Evolutionary conservation across 1,140 invertebrate species (phyloP).

Genomic region (Aporrectodea caliginosa): DNA sequence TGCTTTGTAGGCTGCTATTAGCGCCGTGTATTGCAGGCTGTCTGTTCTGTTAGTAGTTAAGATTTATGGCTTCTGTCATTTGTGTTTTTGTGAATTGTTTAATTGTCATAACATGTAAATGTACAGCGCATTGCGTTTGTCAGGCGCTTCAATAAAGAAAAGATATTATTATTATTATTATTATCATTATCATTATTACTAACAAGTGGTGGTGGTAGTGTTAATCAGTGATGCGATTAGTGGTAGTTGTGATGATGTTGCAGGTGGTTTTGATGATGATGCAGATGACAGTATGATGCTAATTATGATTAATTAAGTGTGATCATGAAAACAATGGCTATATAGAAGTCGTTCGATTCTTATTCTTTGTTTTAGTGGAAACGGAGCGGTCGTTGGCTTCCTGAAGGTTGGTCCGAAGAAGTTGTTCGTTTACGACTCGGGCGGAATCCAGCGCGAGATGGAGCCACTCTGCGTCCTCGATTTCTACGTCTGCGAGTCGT

Average conservation of each 20-base stretch:
- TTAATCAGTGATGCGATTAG: background rate
- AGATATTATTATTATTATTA: too few species aligned
- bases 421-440: slow-evolving; percentile 53
- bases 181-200: background rate
- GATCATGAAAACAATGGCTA: background rate
- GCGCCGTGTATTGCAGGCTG: too few species aligned
- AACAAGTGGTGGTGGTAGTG: background rate
- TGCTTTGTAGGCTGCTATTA: too few species aligned
- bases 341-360: too few species aligned
- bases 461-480: slow-evolving; percentile 55
- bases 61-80: too few species aligned
- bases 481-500: slow-evolving; percentile 56
- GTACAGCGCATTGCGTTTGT: too few species aligned
- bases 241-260: background rate
- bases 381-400: slow-evolving; percentile 47
- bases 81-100: too few species aligned
- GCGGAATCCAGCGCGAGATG: slow-evolving; percentile 48
- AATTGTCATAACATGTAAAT: too few species aligned
- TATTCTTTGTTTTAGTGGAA: slow-evolving; percentile 40
- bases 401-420: slow-evolving; percentile 53
- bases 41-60: too few species aligned
- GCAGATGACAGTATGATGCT: too few species aligned
- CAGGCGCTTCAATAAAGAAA: too few species aligned
- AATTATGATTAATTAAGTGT: background rate
- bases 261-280: too few species aligned